Conservation (phyloP, 1,140 invertebrate genomes). For the Musca vetustissima region DNA sequence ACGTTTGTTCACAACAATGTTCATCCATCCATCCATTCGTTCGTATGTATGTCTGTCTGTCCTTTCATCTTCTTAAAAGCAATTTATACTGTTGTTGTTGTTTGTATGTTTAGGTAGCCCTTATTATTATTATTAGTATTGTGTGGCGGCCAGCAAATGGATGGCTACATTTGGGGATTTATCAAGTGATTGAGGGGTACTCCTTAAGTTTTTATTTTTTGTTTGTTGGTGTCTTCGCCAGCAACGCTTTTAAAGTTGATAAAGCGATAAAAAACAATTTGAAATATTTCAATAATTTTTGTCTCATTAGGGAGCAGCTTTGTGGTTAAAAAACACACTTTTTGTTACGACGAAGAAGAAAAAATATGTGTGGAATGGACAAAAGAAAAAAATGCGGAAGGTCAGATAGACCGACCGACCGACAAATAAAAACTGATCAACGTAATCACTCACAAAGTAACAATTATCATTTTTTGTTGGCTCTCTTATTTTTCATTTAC, state of each 20-base stretch:
- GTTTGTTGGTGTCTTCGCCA: background rate
- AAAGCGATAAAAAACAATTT: conserved; percentile 35
- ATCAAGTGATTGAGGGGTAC: background rate
- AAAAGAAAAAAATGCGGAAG: no score
- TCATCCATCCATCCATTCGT: background rate
- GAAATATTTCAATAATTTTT: conserved; percentile 56
- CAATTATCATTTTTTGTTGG: no score
- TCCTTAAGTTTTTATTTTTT: background rate
- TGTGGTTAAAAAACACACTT: background rate
- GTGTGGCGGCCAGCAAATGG: no score
- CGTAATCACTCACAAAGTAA: no score
- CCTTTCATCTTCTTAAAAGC: background rate
- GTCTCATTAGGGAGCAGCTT: conserved; percentile 50
- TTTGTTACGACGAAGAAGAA: background rate
- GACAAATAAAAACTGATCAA: no score
- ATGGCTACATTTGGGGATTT: no score
- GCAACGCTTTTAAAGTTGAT: conserved; percentile 4
- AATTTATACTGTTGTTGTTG: background rate
- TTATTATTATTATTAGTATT: no score
- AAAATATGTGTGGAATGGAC: background rate
- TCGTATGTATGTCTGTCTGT: background rate
- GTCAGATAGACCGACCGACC: no score
- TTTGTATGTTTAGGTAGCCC: no score
- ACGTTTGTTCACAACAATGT: background rate
- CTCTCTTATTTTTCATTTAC: no score